Conservation (phyloP, 35 echinoderm and acorn worm genomes). For the Ptychodera flava region DNA sequence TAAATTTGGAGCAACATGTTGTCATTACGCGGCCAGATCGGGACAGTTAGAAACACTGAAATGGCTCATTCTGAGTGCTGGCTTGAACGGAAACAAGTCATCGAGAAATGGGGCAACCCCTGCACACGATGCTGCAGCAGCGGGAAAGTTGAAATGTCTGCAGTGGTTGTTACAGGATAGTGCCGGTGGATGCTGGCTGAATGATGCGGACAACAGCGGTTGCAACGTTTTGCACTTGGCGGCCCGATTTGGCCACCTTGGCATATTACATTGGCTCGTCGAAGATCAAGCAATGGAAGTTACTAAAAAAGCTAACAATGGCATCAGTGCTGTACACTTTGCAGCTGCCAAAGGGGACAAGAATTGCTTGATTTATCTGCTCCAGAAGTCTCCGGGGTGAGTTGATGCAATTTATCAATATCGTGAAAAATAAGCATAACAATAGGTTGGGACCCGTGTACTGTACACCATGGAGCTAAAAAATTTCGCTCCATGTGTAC, state of each 20-base stretch:
- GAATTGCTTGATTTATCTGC: constrained; percentile 18
- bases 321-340: constrained; percentile 24
- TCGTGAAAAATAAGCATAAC: too few relatives aligned
- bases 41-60: constrained; percentile 27
- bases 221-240: constrained; percentile 22
- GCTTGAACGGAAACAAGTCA: constrained; percentile 3
- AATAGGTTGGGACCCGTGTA: too few relatives aligned
- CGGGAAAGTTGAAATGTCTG: constrained; percentile 17
- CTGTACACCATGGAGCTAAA: too few relatives aligned
- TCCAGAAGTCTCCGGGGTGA: constrained; percentile 20
- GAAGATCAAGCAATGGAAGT: constrained; percentile 21
- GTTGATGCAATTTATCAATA: neutral
- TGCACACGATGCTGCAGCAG: constrained; percentile 31
- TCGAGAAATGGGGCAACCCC: constrained; percentile 26
- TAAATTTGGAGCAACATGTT: constrained; percentile 30
- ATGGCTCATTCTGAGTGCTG: constrained; percentile 15
- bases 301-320: constrained; percentile 15
- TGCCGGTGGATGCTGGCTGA: constrained; percentile 14
- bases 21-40: constrained; percentile 23
- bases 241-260: constrained; percentile 30
- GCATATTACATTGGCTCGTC: constrained; percentile 15
- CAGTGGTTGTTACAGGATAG: constrained; percentile 20
- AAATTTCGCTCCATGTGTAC: too few relatives aligned
- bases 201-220: constrained; percentile 21
- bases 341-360: constrained; percentile 23